These are phyloP conservation scores for Caranx ignobilis DNA, from an alignment of 2,113 vertebrate species.

Conservation along the genomic window DNA sequence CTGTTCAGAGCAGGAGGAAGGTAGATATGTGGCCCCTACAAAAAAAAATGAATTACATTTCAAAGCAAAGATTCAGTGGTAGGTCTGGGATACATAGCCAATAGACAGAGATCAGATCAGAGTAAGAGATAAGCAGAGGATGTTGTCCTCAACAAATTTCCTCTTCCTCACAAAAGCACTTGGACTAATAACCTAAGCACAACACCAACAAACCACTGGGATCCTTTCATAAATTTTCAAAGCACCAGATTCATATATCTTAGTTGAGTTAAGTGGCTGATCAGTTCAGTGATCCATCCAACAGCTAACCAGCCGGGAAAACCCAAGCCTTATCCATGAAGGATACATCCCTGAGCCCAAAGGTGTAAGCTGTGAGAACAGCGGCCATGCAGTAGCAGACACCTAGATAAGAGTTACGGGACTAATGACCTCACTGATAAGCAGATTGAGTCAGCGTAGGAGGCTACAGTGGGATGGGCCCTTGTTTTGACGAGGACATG, in stretches of 20 bases:
- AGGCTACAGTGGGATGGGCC: slow-evolving; percentile 38
- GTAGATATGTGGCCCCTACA: slow-evolving; percentile 12
- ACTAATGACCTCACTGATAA: slow-evolving; percentile 76
- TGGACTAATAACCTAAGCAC: background rate
- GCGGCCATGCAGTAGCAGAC: slow-evolving; percentile 43
- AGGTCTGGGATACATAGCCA: slow-evolving; percentile 7
- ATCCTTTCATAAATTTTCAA: slow-evolving; percentile 1
- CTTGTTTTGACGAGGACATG: slow-evolving; percentile 63
- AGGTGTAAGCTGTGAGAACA: slow-evolving; percentile 49
- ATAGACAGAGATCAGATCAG: slow-evolving; percentile 14
- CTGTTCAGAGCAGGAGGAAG: slow-evolving; percentile 15
- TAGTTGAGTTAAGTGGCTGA: background rate
- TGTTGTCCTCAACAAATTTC: too few relatives aligned
- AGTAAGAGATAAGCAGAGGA: background rate
- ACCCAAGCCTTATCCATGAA: slow-evolving; percentile 55
- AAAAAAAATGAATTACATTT: slow-evolving; percentile 39
- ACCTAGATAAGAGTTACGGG: slow-evolving; percentile 65
- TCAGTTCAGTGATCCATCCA: slow-evolving; percentile 7
- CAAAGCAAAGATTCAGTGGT: slow-evolving; percentile 15
- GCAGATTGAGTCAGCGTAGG: slow-evolving; percentile 68
- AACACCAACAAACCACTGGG: background rate
- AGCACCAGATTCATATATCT: background rate
- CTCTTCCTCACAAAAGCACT: background rate
- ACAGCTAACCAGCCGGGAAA: slow-evolving; percentile 24
- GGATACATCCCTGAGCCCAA: slow-evolving; percentile 4